Percentiles rank a stretch among this genome's conserved stretches.
Conservation (phyloP, 2,888 invertebrate species). For the Parasteatoda lunata region DNA sequence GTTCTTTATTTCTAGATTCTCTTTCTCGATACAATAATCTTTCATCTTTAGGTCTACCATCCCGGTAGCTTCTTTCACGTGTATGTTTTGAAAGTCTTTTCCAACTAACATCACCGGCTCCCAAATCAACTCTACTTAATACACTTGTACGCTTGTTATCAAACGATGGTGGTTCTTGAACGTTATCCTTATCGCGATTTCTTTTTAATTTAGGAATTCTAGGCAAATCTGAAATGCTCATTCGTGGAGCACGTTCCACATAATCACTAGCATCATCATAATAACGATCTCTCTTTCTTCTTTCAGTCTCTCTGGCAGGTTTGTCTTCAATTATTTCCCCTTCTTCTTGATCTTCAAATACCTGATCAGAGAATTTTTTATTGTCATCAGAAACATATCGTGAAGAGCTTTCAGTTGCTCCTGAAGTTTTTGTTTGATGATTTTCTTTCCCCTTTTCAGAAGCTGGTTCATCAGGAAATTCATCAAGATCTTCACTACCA, state of each 20-base stretch:
- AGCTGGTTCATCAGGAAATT: constrained; percentile 27
- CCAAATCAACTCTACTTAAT: constrained; percentile 67
- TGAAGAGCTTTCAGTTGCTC: not conserved
- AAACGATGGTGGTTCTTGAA: constrained; percentile 44
- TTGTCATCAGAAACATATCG: constrained; percentile 7
- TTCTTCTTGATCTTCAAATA: constrained; percentile 76
- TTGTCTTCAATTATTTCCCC: constrained; percentile 79
- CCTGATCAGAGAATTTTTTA: constrained; percentile 24
- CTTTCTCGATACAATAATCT: constrained; percentile 74
- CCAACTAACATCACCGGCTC: constrained; percentile 77
- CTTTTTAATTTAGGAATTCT: constrained; percentile 72
- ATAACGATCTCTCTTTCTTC: constrained; percentile 49
- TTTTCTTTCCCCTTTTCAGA: not conserved
- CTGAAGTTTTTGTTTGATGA: not conserved
- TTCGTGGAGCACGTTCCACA: constrained; percentile 66
- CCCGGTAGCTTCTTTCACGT: constrained; percentile 85
- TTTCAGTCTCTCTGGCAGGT: constrained; percentile 37
- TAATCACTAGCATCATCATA: constrained; percentile 72
- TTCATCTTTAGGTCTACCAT: constrained; percentile 74
- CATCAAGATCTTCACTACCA: constrained; percentile 58
- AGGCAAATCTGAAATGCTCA: constrained; percentile 72
- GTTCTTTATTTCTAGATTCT: constrained; percentile 67
- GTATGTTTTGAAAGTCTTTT: constrained; percentile 86
- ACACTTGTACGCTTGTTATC: constrained; percentile 69
- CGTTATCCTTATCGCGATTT: constrained; percentile 57